Evolutionary conservation across 2,113 vertebrate genomes (phyloP).

Genomic region (Nerophis ophidion): DNA sequence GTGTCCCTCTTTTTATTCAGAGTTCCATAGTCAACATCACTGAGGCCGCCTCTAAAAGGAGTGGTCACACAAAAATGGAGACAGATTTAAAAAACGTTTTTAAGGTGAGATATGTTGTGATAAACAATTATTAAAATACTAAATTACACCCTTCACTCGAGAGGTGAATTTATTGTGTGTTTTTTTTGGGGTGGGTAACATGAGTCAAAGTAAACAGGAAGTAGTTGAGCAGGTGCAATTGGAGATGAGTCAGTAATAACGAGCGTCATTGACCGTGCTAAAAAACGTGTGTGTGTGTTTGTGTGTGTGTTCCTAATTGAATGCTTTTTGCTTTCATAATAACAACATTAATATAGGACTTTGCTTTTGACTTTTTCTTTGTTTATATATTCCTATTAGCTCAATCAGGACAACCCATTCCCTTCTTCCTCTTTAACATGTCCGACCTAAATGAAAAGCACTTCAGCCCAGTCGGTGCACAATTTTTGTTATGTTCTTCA

Average conservation of each 20-base stretch:
- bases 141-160: too few relatives aligned
- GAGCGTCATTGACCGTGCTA: slow-evolving; percentile 19
- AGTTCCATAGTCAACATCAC: too few relatives aligned
- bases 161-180: not conserved
- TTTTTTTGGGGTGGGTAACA: slow-evolving; percentile 21
- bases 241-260: slow-evolving; percentile 62
- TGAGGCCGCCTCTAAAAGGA: too few relatives aligned
- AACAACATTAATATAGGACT: slow-evolving; percentile 27
- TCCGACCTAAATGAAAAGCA: slow-evolving; percentile 32
- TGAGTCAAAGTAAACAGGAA: slow-evolving; percentile 61
- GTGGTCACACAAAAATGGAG: too few relatives aligned
- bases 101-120: too few relatives aligned
- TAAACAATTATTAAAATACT: too few relatives aligned
- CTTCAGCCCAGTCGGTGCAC: slow-evolving; percentile 24
- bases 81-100: too few relatives aligned
- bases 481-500: slow-evolving; percentile 1
- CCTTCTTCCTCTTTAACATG: slow-evolving; percentile 41
- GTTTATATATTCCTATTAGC: slow-evolving; percentile 41
- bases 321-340: slow-evolving; percentile 22
- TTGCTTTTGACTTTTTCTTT: slow-evolving; percentile 49
- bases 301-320: slow-evolving; percentile 27
- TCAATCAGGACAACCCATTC: slow-evolving; percentile 29
- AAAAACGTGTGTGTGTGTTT: slow-evolving; percentile 6
- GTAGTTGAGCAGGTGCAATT: slow-evolving; percentile 35
- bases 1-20: too few relatives aligned